These are phyloP conservation scores for Smutsia gigantea DNA, from an alignment of 2,797 vertebrate species.

Conservation along the genomic window DNA sequence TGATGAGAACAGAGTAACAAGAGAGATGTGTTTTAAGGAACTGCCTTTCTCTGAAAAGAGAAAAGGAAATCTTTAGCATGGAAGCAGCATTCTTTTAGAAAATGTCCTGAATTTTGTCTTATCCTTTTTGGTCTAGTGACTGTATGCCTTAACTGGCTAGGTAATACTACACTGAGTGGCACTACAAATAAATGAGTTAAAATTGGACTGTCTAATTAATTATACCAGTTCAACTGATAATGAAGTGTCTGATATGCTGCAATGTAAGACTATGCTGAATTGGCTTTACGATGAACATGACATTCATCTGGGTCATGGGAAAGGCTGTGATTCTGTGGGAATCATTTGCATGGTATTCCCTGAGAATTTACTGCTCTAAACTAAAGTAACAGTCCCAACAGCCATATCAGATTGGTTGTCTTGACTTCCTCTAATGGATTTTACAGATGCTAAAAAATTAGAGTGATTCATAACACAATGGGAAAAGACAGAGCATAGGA, in stretches of 20 bases:
- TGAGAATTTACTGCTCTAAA: background rate
- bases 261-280: background rate
- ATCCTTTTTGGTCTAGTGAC: background rate
- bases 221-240: background rate
- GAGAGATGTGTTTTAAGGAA: background rate
- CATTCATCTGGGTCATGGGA: background rate
- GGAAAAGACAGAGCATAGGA: background rate
- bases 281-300: background rate
- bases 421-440: background rate
- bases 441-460: background rate
- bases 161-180: background rate
- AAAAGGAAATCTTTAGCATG: background rate
- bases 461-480: background rate
- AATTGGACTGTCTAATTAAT: background rate
- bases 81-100: background rate
- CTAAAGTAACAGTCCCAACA: background rate
- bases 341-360: background rate
- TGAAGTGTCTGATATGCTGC: background rate
- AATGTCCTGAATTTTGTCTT: background rate
- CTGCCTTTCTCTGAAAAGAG: background rate
- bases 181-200: background rate
- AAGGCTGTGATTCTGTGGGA: background rate
- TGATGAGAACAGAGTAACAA: background rate
- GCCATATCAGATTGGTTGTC: background rate
- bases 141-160: background rate